Evolutionary conservation across 2,113 vertebrate genomes (phyloP).

Genomic region (Zapornia atra): DNA sequence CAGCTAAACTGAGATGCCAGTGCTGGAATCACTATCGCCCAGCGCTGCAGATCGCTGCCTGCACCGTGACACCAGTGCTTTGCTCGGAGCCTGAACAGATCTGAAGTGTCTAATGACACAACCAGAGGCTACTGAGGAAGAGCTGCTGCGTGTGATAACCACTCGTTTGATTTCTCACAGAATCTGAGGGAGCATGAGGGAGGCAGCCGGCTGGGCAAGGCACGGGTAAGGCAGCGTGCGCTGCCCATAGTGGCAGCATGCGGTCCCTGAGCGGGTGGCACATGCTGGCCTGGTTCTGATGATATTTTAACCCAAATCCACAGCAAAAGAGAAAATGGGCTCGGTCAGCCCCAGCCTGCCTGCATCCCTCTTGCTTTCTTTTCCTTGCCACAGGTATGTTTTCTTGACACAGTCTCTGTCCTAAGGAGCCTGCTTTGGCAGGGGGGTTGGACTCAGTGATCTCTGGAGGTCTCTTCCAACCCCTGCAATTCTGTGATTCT

Average conservation of each 20-base stretch:
- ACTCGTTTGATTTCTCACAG: not conserved
- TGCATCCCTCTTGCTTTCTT: not conserved
- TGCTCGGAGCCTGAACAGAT: not conserved
- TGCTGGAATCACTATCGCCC: accelerated
- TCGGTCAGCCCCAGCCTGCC: not conserved
- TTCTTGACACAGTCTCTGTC: too few species aligned
- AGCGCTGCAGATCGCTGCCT: accelerated
- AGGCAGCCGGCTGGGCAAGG: not conserved
- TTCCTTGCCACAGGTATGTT: not conserved
- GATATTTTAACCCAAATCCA: not conserved
- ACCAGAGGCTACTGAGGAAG: not conserved
- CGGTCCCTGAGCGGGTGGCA: accelerated
- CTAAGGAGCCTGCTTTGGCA: too few species aligned
- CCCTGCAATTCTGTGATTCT: too few species aligned
- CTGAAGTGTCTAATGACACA: not conserved
- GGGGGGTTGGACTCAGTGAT: too few species aligned
- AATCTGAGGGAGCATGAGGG: not conserved
- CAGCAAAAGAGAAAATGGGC: not conserved
- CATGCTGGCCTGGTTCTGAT: not conserved
- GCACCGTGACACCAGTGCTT: not conserved
- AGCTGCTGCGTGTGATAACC: not conserved
- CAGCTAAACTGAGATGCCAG: not conserved
- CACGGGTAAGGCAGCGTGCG: accelerated
- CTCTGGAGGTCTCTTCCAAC: too few species aligned
- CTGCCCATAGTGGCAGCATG: not conserved